phyloP scores from a whole-genome alignment of 2,797 vertebrate species.

The Enteromius fasciolatus region DNA sequence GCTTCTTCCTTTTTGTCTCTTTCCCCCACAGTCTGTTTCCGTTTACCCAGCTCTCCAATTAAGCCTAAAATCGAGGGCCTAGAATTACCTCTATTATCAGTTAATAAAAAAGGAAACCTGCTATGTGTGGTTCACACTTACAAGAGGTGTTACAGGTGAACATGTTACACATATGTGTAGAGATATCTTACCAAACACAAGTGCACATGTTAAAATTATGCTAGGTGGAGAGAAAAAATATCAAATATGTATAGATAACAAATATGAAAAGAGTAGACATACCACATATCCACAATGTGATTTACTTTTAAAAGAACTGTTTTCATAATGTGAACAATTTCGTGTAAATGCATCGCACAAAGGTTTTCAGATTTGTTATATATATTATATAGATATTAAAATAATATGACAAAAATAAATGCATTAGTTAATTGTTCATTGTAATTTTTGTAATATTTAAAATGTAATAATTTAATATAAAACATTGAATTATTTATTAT shows the following conservation, averaged over 20 bases:
- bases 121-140: slow-evolving; percentile 44
- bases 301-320: neutral
- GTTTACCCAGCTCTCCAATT: slow-evolving; percentile 36
- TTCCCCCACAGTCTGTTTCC: slow-evolving; percentile 34
- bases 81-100: slow-evolving; percentile 39
- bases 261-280: neutral
- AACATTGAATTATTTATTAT: neutral
- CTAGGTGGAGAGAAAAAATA: neutral
- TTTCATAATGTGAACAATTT: neutral
- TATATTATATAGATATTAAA: neutral
- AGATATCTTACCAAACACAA: neutral
- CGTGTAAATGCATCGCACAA: neutral
- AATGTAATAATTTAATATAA: neutral
- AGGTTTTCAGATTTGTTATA: neutral
- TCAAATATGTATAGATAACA: neutral
- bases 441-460: neutral
- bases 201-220: neutral
- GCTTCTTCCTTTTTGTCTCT: slow-evolving; percentile 11
- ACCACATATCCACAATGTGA: neutral
- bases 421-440: neutral
- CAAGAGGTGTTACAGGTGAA: slow-evolving; percentile 30
- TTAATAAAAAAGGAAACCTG: slow-evolving; percentile 38
- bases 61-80: slow-evolving; percentile 23
- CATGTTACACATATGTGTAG: neutral
- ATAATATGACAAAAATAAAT: neutral